phyloP scores from a whole-genome alignment of 2,113 vertebrate species.

The Malurus alboscapulatus region DNA sequence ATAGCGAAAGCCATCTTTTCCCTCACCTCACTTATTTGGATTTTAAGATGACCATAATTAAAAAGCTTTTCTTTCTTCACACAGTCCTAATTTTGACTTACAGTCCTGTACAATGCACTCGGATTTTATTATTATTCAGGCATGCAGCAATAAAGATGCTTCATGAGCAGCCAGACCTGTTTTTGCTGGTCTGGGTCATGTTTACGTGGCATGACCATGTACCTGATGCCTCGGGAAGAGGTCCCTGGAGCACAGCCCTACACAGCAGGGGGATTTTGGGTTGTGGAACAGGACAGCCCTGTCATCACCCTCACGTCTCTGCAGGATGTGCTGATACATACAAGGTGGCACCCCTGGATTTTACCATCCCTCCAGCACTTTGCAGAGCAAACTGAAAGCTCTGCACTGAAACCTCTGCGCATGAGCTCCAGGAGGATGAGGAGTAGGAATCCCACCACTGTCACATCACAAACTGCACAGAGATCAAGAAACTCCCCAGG shows the following conservation, averaged over 20 bases:
- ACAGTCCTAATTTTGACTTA: background rate
- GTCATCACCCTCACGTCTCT: background rate
- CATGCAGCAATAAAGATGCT: background rate
- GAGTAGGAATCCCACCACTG: background rate
- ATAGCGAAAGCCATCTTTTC: background rate
- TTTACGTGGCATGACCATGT: background rate
- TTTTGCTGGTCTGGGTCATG: background rate
- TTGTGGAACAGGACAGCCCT: accelerated
- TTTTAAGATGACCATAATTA: background rate
- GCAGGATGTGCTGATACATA: background rate
- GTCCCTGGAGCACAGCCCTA: background rate
- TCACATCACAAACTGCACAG: background rate
- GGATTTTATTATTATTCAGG: background rate
- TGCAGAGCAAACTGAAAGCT: background rate
- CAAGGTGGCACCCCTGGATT: background rate
- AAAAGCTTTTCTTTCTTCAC: background rate
- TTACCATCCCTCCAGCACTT: background rate
- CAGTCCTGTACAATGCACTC: background rate
- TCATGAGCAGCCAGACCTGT: background rate
- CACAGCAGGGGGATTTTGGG: background rate
- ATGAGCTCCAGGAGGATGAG: background rate
- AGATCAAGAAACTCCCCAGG: background rate
- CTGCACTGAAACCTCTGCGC: background rate
- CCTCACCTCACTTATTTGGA: background rate
- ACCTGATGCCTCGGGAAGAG: background rate